Conservation (phyloP, 2,888 invertebrate genomes). For the Tetragonisca angustula region DNA sequence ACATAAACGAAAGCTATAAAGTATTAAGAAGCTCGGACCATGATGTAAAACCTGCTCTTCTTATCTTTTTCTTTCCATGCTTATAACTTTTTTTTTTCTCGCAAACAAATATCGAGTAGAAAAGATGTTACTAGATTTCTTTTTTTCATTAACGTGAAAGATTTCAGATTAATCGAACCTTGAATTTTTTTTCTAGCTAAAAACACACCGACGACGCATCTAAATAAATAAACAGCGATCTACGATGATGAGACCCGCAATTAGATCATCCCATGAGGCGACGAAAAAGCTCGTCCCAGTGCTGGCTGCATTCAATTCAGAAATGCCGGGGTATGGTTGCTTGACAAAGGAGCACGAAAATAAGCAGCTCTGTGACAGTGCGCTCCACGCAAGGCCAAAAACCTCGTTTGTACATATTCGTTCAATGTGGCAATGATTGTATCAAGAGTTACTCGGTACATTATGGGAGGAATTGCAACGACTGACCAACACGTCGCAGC, state of each 20-base stretch:
- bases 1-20: constrained; percentile 49
- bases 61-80: neutral
- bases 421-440: constrained; percentile 15
- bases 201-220: neutral
- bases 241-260: neutral
- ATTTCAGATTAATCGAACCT: neutral
- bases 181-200: neutral
- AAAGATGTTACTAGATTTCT: neutral
- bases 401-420: constrained; percentile 9
- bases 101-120: neutral
- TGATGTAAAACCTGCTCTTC: constrained; percentile 34
- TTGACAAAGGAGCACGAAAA: constrained; percentile 40
- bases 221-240: neutral
- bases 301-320: constrained; percentile 10
- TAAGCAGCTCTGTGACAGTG: constrained; percentile 45
- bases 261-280: neutral
- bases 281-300: neutral
- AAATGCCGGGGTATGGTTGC: neutral
- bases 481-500: constrained; percentile 24
- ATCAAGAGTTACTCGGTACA: constrained; percentile 21
- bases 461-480: constrained; percentile 5
- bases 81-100: neutral
- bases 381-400: constrained; percentile 43
- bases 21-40: constrained; percentile 38
- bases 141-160: neutral